These are phyloP conservation scores for Ursus arctos DNA, from an alignment of 2,113 vertebrate genomes.

Conservation along the genomic window DNA sequence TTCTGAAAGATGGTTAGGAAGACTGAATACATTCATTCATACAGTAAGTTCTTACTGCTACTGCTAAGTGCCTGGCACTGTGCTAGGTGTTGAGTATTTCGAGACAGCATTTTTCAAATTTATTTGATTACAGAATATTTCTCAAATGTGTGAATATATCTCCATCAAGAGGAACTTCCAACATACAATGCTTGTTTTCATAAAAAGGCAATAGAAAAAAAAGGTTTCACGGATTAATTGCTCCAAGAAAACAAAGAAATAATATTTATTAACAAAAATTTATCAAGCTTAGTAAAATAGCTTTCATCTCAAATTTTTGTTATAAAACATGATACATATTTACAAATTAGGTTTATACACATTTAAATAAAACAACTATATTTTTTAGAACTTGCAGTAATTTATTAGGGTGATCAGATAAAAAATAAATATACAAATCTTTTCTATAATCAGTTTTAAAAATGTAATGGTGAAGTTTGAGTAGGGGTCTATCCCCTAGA, in stretches of 20 bases:
- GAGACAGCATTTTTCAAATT: constrained; percentile 53
- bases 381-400: constrained; percentile 22
- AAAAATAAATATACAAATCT: constrained; percentile 41
- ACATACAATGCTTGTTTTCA: background rate
- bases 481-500: background rate
- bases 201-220: constrained; percentile 19
- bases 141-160: background rate
- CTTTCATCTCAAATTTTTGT: background rate
- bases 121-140: constrained; percentile 11
- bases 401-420: constrained; percentile 38
- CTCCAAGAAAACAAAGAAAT: constrained; percentile 26
- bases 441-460: constrained; percentile 49
- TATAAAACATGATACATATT: constrained; percentile 24
- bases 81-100: background rate
- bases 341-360: constrained; percentile 30
- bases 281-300: constrained; percentile 10
- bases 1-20: no score
- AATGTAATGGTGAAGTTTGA: constrained; percentile 12
- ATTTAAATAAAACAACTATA: constrained; percentile 19
- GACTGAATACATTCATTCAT: no score
- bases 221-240: background rate
- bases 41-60: background rate
- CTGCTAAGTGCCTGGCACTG: background rate
- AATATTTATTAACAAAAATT: constrained; percentile 54
- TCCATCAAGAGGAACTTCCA: constrained; percentile 1